A percentile compares a stretch with the other conserved stretches of the same genome.
Conservation (phyloP, 2,113 vertebrate genomes). For the Panurus biarmicus region DNA sequence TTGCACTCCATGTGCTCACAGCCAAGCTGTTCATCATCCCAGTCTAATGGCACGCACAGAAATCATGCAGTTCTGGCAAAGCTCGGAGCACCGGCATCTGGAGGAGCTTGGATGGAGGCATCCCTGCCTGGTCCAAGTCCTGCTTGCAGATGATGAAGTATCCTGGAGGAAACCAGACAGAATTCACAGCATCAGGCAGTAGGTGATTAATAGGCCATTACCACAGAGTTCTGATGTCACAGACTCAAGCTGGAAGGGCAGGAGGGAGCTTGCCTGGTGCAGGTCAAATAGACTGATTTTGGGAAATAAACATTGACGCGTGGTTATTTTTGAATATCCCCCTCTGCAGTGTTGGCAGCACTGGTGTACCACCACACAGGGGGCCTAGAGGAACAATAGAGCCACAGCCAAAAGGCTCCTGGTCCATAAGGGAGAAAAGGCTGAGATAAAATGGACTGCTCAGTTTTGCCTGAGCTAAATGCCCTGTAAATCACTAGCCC, state of each 20-base stretch:
- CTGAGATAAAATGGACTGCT: background rate
- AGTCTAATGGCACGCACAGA: background rate
- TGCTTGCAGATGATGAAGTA: background rate
- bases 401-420: background rate
- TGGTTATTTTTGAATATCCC: background rate
- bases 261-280: background rate
- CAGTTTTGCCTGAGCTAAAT: background rate
- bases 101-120: background rate
- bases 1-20: background rate
- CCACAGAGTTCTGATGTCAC: background rate
- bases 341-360: background rate
- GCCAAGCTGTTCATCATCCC: background rate
- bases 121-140: background rate
- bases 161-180: background rate
- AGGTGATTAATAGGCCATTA: constrained; percentile 31
- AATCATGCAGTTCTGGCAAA: background rate
- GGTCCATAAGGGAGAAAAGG: background rate
- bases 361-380: background rate
- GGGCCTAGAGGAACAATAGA: background rate
- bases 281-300: background rate
- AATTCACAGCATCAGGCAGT: background rate
- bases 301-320: background rate
- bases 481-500: background rate
- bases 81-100: background rate
- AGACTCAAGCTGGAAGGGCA: background rate